Percentiles rank a stretch among this genome's conserved stretches.
Evolutionary conservation across 2,113 vertebrate species (phyloP).

Genomic region (Limanda limanda): DNA sequence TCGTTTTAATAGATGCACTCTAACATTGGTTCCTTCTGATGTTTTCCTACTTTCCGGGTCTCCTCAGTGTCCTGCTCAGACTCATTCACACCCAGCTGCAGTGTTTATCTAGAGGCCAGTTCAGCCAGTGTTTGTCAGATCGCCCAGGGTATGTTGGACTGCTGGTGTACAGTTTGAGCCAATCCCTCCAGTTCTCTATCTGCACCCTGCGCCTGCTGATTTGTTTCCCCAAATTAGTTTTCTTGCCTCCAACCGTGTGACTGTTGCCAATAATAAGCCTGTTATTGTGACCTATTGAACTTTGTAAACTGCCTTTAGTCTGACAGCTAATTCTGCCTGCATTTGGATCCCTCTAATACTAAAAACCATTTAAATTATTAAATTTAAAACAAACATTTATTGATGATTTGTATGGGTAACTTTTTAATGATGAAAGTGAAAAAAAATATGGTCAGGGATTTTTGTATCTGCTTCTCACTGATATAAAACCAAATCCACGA

Average conservation of each 20-base stretch:
- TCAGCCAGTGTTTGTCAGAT: background rate
- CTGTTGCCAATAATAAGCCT: background rate
- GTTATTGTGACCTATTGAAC: constrained; percentile 8
- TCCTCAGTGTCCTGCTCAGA: background rate
- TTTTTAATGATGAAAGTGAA: too few species aligned
- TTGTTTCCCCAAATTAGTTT: background rate
- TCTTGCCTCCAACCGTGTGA: background rate
- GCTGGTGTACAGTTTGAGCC: background rate
- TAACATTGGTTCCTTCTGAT: background rate
- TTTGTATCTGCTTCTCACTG: too few species aligned
- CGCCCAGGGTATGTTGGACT: background rate
- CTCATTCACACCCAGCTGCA: background rate
- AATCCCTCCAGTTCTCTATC: background rate
- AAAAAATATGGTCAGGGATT: too few species aligned
- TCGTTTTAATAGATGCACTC: background rate
- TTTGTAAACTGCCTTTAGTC: background rate
- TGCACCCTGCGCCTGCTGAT: constrained; percentile 17
- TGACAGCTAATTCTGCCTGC: constrained; percentile 2
- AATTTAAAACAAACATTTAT: too few species aligned
- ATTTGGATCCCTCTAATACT: too few species aligned
- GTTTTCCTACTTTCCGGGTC: background rate
- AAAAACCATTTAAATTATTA: too few species aligned
- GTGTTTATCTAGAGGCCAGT: background rate
- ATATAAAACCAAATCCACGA: too few species aligned
- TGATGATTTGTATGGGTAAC: too few species aligned